Evolutionary conservation across 2,888 invertebrate genomes (phyloP).

Genomic region (Agriopis marginaria): DNA sequence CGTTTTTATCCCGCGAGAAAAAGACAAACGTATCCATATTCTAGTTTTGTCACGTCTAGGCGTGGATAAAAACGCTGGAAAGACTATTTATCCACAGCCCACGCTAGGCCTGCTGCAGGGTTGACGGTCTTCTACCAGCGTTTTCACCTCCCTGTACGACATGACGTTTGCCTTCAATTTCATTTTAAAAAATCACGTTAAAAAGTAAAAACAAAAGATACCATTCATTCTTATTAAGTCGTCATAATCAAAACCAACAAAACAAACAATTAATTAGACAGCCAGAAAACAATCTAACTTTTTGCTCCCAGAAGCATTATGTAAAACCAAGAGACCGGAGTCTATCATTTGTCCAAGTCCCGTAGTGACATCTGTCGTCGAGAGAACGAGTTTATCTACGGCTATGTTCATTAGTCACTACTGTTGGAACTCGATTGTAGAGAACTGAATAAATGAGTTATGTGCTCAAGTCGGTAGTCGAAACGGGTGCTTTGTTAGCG

Average conservation of each 20-base stretch:
- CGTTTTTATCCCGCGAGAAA: too few species aligned
- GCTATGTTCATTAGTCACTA: conserved; percentile 69
- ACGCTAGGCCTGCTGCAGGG: too few species aligned
- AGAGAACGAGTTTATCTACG: conserved; percentile 71
- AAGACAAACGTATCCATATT: too few species aligned
- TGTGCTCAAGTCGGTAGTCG: conserved; percentile 14
- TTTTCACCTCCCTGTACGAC: too few species aligned
- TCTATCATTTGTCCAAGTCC: conserved; percentile 74
- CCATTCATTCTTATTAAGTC: neutral
- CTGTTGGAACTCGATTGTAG: conserved; percentile 56
- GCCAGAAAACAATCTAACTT: conserved; percentile 21
- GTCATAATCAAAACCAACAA: conserved; percentile 1
- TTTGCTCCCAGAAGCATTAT: conserved; percentile 41
- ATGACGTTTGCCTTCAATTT: too few species aligned
- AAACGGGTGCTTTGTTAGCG: conserved; percentile 15
- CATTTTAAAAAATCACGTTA: too few species aligned
- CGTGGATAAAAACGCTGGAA: too few species aligned
- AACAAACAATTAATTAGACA: conserved; percentile 19
- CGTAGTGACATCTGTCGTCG: conserved; percentile 73
- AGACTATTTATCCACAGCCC: too few species aligned
- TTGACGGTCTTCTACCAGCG: too few species aligned
- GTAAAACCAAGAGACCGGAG: conserved; percentile 30
- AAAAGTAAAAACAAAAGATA: too few species aligned
- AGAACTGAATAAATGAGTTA: conserved; percentile 38
- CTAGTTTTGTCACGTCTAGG: too few species aligned